phyloP scores from a whole-genome alignment of 2,113 vertebrate genomes.

The Apodemus sylvaticus region DNA sequence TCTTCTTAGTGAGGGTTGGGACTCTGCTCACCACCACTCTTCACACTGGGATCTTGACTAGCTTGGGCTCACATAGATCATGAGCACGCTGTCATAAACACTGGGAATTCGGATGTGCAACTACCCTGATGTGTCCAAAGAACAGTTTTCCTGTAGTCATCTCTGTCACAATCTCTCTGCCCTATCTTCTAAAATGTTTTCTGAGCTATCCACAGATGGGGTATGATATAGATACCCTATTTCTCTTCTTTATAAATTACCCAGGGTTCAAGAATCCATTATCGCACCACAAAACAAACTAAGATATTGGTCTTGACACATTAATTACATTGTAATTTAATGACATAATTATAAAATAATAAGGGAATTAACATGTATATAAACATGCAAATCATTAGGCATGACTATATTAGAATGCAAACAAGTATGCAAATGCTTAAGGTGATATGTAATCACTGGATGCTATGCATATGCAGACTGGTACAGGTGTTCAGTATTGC shows the following conservation, averaged over 20 bases:
- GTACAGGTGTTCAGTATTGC: not conserved
- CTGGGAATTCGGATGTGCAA: not conserved
- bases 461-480: not conserved
- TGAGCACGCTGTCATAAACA: not conserved
- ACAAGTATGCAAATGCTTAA: not conserved
- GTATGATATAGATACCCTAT: not conserved
- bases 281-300: not conserved
- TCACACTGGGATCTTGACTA: not conserved
- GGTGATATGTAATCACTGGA: no score
- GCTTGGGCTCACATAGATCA: not conserved
- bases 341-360: not conserved
- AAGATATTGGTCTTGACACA: not conserved
- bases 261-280: not conserved
- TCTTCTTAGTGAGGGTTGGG: not conserved
- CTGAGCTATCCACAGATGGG: no score
- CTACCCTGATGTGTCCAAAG: not conserved
- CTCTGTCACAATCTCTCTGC: not conserved
- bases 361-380: not conserved
- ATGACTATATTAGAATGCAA: not conserved
- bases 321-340: not conserved
- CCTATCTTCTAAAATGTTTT: not conserved
- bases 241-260: not conserved
- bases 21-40: not conserved
- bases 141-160: not conserved
- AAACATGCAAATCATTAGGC: not conserved